Percentiles rank a stretch among this genome's conserved stretches.
These are phyloP conservation scores for Mesocentrotus franciscanus DNA, from an alignment of 53 echinoderm and acorn worm genomes.

Conservation along the genomic window DNA sequence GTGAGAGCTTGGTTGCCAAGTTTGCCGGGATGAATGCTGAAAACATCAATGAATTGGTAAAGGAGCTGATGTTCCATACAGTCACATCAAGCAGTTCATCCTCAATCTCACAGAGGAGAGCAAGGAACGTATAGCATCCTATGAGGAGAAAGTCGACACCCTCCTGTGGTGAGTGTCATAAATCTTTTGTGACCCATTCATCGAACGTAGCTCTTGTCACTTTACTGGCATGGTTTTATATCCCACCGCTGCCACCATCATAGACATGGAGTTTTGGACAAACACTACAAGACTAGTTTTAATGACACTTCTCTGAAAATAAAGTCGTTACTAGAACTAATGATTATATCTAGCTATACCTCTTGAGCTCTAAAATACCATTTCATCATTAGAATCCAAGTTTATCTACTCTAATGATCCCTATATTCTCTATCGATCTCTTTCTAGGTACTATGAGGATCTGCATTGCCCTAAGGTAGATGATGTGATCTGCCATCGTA, in stretches of 20 bases:
- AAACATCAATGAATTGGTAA: slow-evolving; percentile 82
- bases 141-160: slow-evolving; percentile 82
- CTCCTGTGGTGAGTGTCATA: slow-evolving; percentile 75
- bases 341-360: no score
- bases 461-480: no score
- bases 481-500: no score
- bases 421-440: no score
- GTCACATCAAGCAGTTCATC: slow-evolving; percentile 78
- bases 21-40: slow-evolving; percentile 72
- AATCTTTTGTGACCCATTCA: neutral
- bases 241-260: neutral
- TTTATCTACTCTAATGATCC: no score
- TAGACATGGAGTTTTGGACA: neutral
- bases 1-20: slow-evolving; percentile 70
- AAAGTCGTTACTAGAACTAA: no score
- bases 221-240: neutral
- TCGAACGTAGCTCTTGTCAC: neutral
- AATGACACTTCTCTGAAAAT: neutral
- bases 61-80: slow-evolving; percentile 79
- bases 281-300: neutral
- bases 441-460: no score
- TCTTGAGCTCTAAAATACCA: no score
- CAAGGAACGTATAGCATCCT: slow-evolving; percentile 82
- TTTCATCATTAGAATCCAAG: no score
- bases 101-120: slow-evolving; percentile 69